Conservation (phyloP, 2,113 vertebrate species). For the Craseonycteris thonglongyai region DNA sequence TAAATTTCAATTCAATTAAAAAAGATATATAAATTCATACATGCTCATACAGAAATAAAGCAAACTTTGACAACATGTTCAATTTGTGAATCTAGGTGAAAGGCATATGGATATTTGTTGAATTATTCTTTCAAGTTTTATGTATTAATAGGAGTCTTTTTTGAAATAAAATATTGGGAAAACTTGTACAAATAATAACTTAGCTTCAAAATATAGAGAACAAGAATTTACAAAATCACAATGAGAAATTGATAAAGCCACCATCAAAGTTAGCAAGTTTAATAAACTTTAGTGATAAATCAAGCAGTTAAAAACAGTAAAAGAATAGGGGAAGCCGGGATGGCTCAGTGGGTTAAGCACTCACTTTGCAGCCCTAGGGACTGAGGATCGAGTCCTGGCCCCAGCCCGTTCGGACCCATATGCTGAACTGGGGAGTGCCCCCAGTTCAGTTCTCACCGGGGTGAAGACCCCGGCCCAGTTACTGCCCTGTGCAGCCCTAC, state of each 20-base stretch:
- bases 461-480: too few relatives aligned
- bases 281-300: background rate
- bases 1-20: background rate
- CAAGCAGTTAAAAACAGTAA: background rate
- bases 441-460: too few relatives aligned
- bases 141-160: background rate
- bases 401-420: too few relatives aligned
- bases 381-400: too few relatives aligned
- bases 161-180: background rate
- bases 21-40: background rate
- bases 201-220: background rate
- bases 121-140: background rate
- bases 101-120: background rate
- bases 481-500: too few relatives aligned
- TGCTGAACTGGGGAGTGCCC: too few relatives aligned
- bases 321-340: too few relatives aligned
- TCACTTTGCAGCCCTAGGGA: too few relatives aligned
- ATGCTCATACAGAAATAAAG: background rate
- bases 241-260: background rate
- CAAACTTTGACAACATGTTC: background rate
- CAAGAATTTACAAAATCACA: background rate
- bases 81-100: background rate
- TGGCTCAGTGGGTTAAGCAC: too few relatives aligned
- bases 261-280: background rate
- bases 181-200: background rate